Percentiles rank a stretch among this genome's conserved stretches.
phyloP scores from a whole-genome alignment of 2,113 vertebrate species.

The Albula glossodonta region DNA sequence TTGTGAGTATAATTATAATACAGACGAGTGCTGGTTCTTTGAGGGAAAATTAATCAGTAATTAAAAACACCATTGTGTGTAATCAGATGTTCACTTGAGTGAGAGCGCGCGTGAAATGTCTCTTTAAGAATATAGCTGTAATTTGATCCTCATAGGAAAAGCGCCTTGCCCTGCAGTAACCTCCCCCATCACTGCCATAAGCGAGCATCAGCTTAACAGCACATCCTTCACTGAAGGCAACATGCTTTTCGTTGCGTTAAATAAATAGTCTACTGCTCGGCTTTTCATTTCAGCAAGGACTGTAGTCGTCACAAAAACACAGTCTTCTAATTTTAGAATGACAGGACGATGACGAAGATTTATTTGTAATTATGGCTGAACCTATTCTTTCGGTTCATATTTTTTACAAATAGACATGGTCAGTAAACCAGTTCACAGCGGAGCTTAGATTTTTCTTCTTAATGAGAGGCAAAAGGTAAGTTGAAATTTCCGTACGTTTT shows the following conservation, averaged over 20 bases:
- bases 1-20: no score
- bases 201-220: constrained; percentile 16
- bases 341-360: not conserved
- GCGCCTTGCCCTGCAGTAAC: constrained; percentile 32
- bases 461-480: constrained; percentile 28
- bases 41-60: not conserved
- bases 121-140: constrained; percentile 22
- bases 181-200: constrained; percentile 23
- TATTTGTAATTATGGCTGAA: constrained; percentile 16
- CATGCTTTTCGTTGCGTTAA: constrained; percentile 12
- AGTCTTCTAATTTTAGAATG: not conserved
- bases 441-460: constrained; percentile 20
- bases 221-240: constrained; percentile 10
- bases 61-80: not conserved
- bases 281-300: not conserved
- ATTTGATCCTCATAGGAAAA: constrained; percentile 12
- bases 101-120: not conserved
- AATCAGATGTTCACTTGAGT: not conserved
- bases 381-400: not conserved
- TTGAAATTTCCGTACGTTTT: not conserved
- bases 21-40: no score
- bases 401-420: not conserved
- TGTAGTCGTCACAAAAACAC: not conserved
- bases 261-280: constrained; percentile 1
- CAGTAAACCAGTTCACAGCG: constrained; percentile 7